Evolutionary conservation across 1,140 invertebrate species (phyloP), one percentile per base, ranked within the genome.

Genomic region (Meloidogyne chitwoodi): DNA sequence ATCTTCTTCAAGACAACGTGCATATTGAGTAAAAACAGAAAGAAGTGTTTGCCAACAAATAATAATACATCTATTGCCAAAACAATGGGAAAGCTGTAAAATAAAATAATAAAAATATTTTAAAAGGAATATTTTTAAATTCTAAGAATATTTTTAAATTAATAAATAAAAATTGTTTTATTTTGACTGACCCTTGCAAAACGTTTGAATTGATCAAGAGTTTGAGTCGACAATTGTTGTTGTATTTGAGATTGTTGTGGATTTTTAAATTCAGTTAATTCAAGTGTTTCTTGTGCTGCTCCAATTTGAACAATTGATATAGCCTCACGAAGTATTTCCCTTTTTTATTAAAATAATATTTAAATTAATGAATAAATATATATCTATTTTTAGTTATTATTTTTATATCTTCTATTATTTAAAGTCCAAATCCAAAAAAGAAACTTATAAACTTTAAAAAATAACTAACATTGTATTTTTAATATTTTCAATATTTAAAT

Each of bases 11-110:
- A 38, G 24, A 16, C n/a, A 27, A n/a, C 24, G n/a, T 16, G 61
- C 71, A n/a, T 64, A 73, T 31, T 73, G 61, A 34, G 41, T 22
- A 64, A 73, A 73, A n/a, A 73, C 71, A 34, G 22, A 19, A 29
- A 73, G 29, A 61, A 73, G 22, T 19, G 71, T 26, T 29, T 27
- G 12, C 71, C 71, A 73, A 14, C 29, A 31, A 29, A 29, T 26
- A 61, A 73, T 63, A 27, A 73, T 64, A 16, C 29, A 16, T 26
- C 71, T 61, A 64, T 73, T 73, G 71, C 71, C 71, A 38, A 73
- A 64, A 64, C 71, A 73, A 22, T 73, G 71, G 24, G 71, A 63
- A 31, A 64, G 6, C 71, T 73, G n/a, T 14, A 73, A 73, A 31
- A 26, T 8, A 38, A 38, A 38, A 38, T 41, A 34, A 34, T 41